These are phyloP conservation scores for Patiria miniata DNA, from an alignment of 35 echinoderm and acorn worm genomes.

Conservation along the genomic window DNA sequence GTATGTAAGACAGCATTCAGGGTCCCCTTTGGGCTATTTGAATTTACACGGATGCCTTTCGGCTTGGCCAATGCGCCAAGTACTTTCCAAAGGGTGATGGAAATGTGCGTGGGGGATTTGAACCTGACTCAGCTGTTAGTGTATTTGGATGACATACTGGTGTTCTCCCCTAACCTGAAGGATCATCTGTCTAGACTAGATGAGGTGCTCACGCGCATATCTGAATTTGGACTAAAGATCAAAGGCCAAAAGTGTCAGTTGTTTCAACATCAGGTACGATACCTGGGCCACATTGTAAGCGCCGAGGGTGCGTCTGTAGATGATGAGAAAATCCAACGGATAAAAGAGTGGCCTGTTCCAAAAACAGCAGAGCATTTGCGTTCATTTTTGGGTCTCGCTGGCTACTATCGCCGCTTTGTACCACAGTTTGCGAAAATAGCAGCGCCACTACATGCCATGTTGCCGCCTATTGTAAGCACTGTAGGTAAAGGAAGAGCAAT, in stretches of 20 bases:
- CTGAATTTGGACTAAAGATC: constrained; percentile 52
- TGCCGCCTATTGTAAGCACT: background rate
- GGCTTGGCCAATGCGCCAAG: constrained; percentile 62
- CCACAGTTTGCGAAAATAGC: constrained; percentile 61
- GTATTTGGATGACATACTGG: constrained; percentile 79
- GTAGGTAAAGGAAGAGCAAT: background rate
- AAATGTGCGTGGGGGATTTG: constrained; percentile 42
- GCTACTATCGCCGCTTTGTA: constrained; percentile 78
- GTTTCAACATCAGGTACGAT: constrained; percentile 34
- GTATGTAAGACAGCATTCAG: constrained; percentile 68
- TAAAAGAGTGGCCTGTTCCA: constrained; percentile 50
- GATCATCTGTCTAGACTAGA: constrained; percentile 58
- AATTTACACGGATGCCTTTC: constrained; percentile 57
- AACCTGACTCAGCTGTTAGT: constrained; percentile 58
- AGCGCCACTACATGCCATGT: constrained; percentile 65
- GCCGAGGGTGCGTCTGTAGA: constrained; percentile 38
- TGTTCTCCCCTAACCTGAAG: constrained; percentile 63
- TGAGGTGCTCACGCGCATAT: constrained; percentile 34
- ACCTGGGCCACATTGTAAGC: constrained; percentile 56
- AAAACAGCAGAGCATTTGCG: constrained; percentile 43
- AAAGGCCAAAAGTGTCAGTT: constrained; percentile 61
- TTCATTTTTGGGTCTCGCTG: constrained; percentile 60
- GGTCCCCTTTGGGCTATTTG: constrained; percentile 42
- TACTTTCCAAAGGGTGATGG: constrained; percentile 70
- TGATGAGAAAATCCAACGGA: constrained; percentile 52